Conservation (phyloP, 2,888 invertebrate species). For the Lepidochrysops patricia region DNA sequence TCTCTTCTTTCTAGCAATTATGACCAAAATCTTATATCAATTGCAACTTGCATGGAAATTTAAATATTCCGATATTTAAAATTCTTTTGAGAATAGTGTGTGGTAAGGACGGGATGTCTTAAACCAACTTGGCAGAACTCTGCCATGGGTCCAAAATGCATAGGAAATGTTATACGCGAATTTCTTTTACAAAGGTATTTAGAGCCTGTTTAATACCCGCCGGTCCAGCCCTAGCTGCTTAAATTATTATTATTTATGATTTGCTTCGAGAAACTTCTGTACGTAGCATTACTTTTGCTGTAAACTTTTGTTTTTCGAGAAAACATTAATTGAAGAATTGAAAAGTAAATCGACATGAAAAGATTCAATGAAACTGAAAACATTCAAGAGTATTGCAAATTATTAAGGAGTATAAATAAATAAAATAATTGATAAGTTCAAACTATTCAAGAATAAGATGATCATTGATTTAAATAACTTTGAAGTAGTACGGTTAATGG, state of each 20-base stretch:
- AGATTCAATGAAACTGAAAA: neutral
- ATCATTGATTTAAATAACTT: neutral
- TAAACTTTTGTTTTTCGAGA: neutral
- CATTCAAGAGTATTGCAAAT: neutral
- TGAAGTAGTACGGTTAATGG: neutral
- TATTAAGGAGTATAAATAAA: neutral
- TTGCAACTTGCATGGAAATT: neutral
- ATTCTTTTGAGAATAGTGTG: neutral
- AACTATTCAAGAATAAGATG: neutral
- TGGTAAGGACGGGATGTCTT: neutral
- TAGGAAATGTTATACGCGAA: neutral
- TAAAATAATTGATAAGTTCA: too few relatives aligned
- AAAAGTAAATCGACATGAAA: neutral
- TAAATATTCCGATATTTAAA: neutral
- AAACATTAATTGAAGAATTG: neutral
- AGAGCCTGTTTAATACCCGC: neutral
- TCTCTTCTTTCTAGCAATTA: constrained; percentile 9
- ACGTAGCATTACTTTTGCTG: neutral
- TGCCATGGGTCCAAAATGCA: neutral
- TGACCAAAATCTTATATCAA: neutral
- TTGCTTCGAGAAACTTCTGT: neutral
- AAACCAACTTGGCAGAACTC: neutral
- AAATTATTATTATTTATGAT: neutral
- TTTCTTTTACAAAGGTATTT: neutral
- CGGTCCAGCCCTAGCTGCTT: neutral